These are phyloP conservation scores for Lichenostomus cassidix DNA, from an alignment of 2,113 vertebrate species.

Conservation along the genomic window DNA sequence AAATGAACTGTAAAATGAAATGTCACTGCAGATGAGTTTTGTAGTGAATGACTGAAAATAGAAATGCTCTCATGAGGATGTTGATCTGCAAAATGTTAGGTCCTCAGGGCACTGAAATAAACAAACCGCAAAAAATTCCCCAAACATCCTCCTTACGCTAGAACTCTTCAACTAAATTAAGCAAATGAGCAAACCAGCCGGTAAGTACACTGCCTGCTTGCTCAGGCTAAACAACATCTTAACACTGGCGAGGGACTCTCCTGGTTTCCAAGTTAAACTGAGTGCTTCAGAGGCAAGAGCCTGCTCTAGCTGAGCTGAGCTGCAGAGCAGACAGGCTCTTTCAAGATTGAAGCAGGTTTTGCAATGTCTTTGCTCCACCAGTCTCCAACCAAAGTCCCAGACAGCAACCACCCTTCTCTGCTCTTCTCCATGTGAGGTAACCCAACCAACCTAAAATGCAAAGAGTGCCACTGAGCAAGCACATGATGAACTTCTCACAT, in stretches of 20 bases:
- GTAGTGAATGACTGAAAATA: slow-evolving; percentile 29
- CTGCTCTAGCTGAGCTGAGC: not conserved
- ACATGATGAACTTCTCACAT: not conserved
- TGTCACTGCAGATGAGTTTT: slow-evolving; percentile 16
- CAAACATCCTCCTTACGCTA: not conserved
- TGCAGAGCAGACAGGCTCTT: not conserved
- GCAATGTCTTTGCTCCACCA: not conserved
- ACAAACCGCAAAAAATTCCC: slow-evolving; percentile 19
- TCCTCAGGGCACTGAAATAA: slow-evolving; percentile 38
- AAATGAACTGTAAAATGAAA: slow-evolving; percentile 31
- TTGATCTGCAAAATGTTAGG: slow-evolving; percentile 25
- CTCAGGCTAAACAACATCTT: not conserved
- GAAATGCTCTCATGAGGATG: slow-evolving; percentile 22
- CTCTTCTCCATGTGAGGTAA: not conserved
- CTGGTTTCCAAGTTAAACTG: not conserved
- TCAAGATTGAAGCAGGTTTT: not conserved
- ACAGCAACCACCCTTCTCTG: not conserved
- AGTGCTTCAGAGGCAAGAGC: not conserved
- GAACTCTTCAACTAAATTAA: slow-evolving; percentile 26
- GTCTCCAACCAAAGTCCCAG: not conserved
- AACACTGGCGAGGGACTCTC: not conserved
- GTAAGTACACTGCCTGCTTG: not conserved
- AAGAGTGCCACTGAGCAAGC: not conserved
- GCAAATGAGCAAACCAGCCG: not conserved
- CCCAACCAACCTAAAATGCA: not conserved